These are phyloP conservation scores for Nycticorax nycticorax DNA, from an alignment of 2,113 vertebrate species.

Conservation along the genomic window DNA sequence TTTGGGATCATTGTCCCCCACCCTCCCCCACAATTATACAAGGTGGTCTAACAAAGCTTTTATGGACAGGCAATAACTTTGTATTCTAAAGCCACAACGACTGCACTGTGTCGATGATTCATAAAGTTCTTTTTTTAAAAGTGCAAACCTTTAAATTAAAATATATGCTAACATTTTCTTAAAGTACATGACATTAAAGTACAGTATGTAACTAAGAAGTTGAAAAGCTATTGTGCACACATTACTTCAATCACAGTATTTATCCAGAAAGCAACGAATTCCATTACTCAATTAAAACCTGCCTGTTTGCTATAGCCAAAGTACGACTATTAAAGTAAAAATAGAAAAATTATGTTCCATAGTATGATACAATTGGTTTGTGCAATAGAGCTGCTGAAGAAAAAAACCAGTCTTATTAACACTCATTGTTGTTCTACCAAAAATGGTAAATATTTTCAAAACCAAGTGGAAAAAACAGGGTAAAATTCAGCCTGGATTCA, in stretches of 20 bases:
- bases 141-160: background rate
- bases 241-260: background rate
- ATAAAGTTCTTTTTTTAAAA: background rate
- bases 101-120: background rate
- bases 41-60: background rate
- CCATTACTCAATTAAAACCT: background rate
- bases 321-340: background rate
- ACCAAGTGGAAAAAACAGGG: background rate
- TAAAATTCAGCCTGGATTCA: background rate
- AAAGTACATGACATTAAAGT: background rate
- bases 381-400: background rate
- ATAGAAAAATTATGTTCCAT: background rate
- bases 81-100: background rate
- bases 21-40: background rate
- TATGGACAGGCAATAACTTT: background rate
- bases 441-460: background rate
- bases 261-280: background rate
- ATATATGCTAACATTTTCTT: background rate
- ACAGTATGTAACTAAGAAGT: background rate
- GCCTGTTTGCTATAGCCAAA: background rate
- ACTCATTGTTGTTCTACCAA: background rate
- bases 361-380: background rate
- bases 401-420: background rate
- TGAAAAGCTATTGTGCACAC: background rate
- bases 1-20: background rate